These are phyloP conservation scores for Psilopsiagon aymara DNA, from an alignment of 2,113 vertebrate species.

Conservation along the genomic window DNA sequence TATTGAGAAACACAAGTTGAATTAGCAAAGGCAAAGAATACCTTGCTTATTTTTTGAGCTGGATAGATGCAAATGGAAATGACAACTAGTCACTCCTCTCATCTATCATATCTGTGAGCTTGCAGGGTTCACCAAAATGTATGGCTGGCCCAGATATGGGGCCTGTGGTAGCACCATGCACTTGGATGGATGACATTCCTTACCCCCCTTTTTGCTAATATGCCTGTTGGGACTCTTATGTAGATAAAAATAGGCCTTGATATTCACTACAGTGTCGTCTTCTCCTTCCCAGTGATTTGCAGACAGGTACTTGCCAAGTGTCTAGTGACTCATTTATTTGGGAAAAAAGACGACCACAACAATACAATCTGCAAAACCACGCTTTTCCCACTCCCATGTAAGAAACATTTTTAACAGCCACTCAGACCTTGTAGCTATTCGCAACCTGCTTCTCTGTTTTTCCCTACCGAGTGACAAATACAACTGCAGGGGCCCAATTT, in stretches of 20 bases:
- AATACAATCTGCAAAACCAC: constrained; percentile 44
- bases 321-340: constrained; percentile 56
- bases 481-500: not conserved
- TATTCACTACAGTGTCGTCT: not conserved
- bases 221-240: not conserved
- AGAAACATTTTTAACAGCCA: not conserved
- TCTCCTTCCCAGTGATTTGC: constrained; percentile 25
- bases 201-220: not conserved
- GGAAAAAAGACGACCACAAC: not conserved
- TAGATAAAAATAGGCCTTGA: not conserved
- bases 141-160: not conserved
- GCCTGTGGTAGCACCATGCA: not conserved
- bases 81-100: not conserved
- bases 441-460: not conserved
- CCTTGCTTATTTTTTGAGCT: not conserved
- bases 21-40: not conserved
- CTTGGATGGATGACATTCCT: not conserved
- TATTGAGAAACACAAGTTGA: not conserved
- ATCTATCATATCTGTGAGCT: not conserved
- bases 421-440: not conserved
- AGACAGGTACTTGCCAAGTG: constrained; percentile 63
- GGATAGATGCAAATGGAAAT: not conserved
- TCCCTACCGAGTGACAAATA: not conserved
- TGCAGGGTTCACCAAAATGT: not conserved
- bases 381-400: not conserved